Evolutionary conservation across 2,888 invertebrate genomes (phyloP).

Genomic region (Dasysyrphus albostriatus): DNA sequence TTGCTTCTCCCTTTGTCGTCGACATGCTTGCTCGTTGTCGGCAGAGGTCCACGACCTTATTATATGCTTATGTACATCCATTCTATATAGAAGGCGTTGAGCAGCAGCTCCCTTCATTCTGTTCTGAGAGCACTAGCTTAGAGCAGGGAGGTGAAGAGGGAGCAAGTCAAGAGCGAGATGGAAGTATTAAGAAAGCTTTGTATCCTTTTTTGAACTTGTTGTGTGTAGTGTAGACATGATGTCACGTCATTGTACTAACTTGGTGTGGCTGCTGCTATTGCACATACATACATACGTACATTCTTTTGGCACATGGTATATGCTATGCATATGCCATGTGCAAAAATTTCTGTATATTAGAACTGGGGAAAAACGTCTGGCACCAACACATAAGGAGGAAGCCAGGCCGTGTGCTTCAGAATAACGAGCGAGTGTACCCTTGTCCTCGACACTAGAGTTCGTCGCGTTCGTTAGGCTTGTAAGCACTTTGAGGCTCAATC

Average conservation of each 20-base stretch:
- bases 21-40: constrained; percentile 65
- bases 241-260: constrained; percentile 73
- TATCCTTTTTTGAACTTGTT: constrained; percentile 75
- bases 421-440: constrained; percentile 64
- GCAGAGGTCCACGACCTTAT: constrained; percentile 75
- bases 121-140: constrained; percentile 1
- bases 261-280: constrained; percentile 43
- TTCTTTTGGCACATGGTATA: constrained; percentile 74
- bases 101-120: constrained; percentile 34
- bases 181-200: constrained; percentile 68
- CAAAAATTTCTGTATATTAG: constrained; percentile 38
- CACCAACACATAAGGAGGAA: constrained; percentile 55
- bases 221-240: constrained; percentile 74
- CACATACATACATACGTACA: constrained; percentile 54
- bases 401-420: constrained; percentile 47
- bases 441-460: constrained; percentile 74
- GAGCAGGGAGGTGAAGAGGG: constrained; percentile 19
- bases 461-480: constrained; percentile 73
- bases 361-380: constrained; percentile 75
- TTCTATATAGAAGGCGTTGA: constrained; percentile 50
- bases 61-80: constrained; percentile 70
- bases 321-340: constrained; percentile 56
- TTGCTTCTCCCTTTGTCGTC: constrained; percentile 71
- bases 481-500: constrained; percentile 67
- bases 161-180: constrained; percentile 57